Conservation (phyloP, 2,888 invertebrate genomes). For the Charanyca ferruginea region DNA sequence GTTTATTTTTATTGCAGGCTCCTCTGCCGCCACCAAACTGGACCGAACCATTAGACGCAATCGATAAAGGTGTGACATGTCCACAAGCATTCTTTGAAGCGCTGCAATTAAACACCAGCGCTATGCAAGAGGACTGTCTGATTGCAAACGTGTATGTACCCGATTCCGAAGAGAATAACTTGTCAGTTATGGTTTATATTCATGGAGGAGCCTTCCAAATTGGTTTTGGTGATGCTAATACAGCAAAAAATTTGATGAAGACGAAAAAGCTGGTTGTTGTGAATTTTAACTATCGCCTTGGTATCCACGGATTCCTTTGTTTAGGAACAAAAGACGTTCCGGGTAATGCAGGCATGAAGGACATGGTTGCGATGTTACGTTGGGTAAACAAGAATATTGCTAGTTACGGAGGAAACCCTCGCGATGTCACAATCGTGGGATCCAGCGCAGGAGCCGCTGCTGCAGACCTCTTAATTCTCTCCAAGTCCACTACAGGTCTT, state of each 20-base stretch:
- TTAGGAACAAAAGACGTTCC: conserved; percentile 69
- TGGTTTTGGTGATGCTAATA: conserved; percentile 46
- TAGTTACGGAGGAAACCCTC: conserved; percentile 72
- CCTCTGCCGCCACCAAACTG: conserved; percentile 57
- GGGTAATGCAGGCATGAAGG: conserved; percentile 76
- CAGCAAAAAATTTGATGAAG: conserved; percentile 30
- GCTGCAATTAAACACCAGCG: conserved; percentile 11
- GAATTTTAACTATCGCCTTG: conserved; percentile 70
- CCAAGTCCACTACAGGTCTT: conserved; percentile 66
- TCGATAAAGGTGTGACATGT: conserved; percentile 68
- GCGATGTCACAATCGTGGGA: conserved; percentile 72
- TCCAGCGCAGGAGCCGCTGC: conserved; percentile 69
- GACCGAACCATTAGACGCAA: conserved; percentile 67
- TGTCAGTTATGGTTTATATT: conserved; percentile 69
- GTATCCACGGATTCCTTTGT: conserved; percentile 69
- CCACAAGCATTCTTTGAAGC: conserved; percentile 59
- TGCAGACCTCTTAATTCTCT: conserved; percentile 69
- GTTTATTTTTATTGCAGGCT: conserved; percentile 38
- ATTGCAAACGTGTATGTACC: conserved; percentile 80
- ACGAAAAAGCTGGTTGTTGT: conserved; percentile 68
- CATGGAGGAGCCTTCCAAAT: conserved; percentile 72
- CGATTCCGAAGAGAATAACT: conserved; percentile 68
- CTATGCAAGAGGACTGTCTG: conserved; percentile 77
- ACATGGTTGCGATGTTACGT: conserved; percentile 69
- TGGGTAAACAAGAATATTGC: conserved; percentile 75